A percentile compares a stretch with the other conserved stretches of the same genome.
These are phyloP conservation scores for Chrysolina haemoptera DNA, from an alignment of 2,888 invertebrate species.

Conservation along the genomic window DNA sequence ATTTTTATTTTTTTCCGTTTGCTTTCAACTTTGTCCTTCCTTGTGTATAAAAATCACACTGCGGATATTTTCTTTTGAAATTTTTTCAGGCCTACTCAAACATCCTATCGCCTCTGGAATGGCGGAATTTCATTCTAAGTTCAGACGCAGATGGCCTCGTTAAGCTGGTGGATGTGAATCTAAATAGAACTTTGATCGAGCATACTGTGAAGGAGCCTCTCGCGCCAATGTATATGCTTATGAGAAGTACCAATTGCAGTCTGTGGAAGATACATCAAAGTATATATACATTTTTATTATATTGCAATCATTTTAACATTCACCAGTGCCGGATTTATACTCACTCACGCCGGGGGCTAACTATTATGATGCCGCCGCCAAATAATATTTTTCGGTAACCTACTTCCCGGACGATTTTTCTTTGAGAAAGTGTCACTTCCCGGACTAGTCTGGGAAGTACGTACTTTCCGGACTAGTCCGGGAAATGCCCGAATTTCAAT, in stretches of 20 bases:
- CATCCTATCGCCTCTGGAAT: constrained; percentile 62
- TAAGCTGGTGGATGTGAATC: constrained; percentile 58
- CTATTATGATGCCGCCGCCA: too few species aligned
- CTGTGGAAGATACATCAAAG: constrained; percentile 67
- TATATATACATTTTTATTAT: constrained; percentile 48
- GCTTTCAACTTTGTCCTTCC: constrained; percentile 9
- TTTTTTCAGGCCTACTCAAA: constrained; percentile 57
- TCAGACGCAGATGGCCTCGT: constrained; percentile 56
- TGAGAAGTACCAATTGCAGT: constrained; percentile 59
- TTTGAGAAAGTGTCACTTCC: too few species aligned
- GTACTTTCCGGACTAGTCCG: too few species aligned
- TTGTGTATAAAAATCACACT: not conserved
- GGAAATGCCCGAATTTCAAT: too few species aligned
- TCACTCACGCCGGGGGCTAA: too few species aligned
- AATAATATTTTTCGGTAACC: too few species aligned
- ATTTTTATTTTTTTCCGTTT: not conserved
- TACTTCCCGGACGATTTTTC: too few species aligned
- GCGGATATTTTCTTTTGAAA: constrained; percentile 14
- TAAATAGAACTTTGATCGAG: constrained; percentile 59
- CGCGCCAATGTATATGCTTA: constrained; percentile 60
- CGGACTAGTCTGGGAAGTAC: too few species aligned
- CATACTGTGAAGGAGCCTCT: constrained; percentile 55
- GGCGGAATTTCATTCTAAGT: constrained; percentile 62
- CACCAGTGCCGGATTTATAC: too few species aligned
- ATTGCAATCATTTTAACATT: not conserved